Conservation (phyloP, 2,888 invertebrate genomes). For the Cryptocheilus praepositus region DNA sequence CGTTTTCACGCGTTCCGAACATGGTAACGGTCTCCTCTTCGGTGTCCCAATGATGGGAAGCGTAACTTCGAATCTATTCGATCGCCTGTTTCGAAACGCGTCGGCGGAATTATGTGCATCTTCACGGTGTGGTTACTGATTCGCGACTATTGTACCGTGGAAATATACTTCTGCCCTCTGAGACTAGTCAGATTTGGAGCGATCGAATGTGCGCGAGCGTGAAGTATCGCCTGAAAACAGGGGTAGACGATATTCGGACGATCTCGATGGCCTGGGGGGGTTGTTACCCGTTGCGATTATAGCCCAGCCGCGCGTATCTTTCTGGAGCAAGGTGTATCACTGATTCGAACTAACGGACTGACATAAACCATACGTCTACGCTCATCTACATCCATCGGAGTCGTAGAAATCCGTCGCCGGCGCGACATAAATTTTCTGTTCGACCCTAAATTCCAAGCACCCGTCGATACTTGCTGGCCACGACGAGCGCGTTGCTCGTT, state of each 20-base stretch:
- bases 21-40: constrained; percentile 23
- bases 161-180: constrained; percentile 19
- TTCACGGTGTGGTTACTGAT: constrained; percentile 26
- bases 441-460: no score
- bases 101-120: constrained; percentile 23
- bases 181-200: constrained; percentile 9
- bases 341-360: no score
- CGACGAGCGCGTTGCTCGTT: no score
- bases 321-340: no score
- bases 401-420: no score
- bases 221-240: not conserved
- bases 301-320: no score
- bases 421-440: no score
- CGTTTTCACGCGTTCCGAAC: constrained; percentile 32
- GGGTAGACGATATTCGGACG: not conserved
- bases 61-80: constrained; percentile 13
- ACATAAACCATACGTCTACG: no score
- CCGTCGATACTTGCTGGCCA: no score
- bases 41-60: not conserved
- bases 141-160: constrained; percentile 37
- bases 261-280: no score
- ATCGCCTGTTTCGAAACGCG: constrained; percentile 8
- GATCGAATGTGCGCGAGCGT: not conserved
- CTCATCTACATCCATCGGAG: no score
- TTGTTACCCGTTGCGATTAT: no score